These are phyloP conservation scores for Tetramorium simillimum DNA, from an alignment of 1,140 invertebrate genomes.

Conservation along the genomic window DNA sequence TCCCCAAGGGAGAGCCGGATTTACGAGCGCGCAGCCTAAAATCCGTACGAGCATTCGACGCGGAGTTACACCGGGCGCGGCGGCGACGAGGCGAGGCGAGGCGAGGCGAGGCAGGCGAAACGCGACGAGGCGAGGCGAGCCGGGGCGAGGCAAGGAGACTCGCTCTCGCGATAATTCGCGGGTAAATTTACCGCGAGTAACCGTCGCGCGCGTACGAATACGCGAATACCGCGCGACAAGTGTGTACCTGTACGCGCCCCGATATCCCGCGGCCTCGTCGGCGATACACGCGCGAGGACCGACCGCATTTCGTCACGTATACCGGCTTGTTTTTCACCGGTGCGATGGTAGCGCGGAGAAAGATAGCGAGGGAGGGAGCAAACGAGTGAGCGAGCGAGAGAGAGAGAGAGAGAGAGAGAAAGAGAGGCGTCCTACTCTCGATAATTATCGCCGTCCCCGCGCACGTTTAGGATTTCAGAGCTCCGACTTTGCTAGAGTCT, in stretches of 20 bases:
- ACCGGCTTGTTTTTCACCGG: conserved; percentile 63
- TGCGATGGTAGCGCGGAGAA: conserved; percentile 1
- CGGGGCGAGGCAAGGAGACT: conserved; percentile 38
- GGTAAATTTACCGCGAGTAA: conserved; percentile 64
- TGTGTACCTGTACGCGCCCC: conserved; percentile 36
- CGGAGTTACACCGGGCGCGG: conserved; percentile 45
- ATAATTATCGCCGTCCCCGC: conserved; percentile 58
- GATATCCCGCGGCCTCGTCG: conserved; percentile 46
- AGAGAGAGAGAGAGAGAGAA: conserved; percentile 20
- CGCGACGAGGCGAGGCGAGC: neutral
- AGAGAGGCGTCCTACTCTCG: conserved; percentile 50
- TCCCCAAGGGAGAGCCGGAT: conserved; percentile 60
- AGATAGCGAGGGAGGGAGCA: neutral
- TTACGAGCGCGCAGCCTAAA: conserved; percentile 70
- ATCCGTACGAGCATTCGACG: conserved; percentile 64
- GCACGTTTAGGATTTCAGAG: conserved; percentile 25
- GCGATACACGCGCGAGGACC: conserved; percentile 15
- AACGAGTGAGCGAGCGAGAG: conserved; percentile 1
- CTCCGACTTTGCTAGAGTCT: conserved; percentile 5
- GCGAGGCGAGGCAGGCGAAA: neutral
- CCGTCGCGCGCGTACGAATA: conserved; percentile 17
- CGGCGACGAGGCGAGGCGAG: neutral
- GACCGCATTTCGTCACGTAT: conserved; percentile 59
- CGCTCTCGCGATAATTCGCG: conserved; percentile 66
- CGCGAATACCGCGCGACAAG: conserved; percentile 28